Base-by-base conservation (phyloP, 23 tunicate species). In the Trididemnum miniatum region DNA sequence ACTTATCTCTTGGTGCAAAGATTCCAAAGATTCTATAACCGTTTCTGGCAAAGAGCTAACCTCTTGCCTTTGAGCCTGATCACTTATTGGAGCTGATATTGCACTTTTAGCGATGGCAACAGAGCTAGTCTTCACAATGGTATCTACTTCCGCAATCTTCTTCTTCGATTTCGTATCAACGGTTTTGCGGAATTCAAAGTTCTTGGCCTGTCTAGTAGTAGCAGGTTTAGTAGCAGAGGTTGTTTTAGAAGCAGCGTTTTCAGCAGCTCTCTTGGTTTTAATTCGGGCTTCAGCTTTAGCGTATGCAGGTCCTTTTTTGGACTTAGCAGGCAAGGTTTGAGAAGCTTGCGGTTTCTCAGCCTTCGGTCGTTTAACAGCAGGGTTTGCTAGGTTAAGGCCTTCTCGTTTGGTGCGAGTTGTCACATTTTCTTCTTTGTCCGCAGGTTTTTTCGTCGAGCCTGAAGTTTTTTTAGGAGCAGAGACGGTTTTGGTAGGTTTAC, bases 351-450 rank as follows among this genome's bases (percentile, higher is more conserved):
- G 26, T 37, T 85, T 77, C 24, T 78, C 83, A 9, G 83, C 22
- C 34, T 85, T 85, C n/a, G 89, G 35, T 28, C 83, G 83, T 38
- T 85, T 85, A 31, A 65, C 89, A 44, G 83, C 83, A 20, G 89
- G 83, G 35, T 85, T 85, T 1, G 44, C 83, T 34, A 65, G 31
- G 12, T 60, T 60, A 0, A 5, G 30, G 0, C 72, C 89, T 67
- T 85, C 83, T 7, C 81, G 75, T 71, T 80, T 86, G 35, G 80
- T 75, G 52, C 75, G 60, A 7, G 66, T 31, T 15, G 83, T 34
- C 5, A n/a, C 57, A 9, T 71, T 29, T 2, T 51, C 38, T 1
- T 59, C 83, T 49, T 12, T 60, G 15, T 5, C 37, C 23, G 59
- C 5, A 1, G 59, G 28, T 51, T 78, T 33, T 59, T 31, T 59